These are phyloP conservation scores for Gymnarchus niloticus DNA, from an alignment of 2,113 vertebrate species.

Conservation along the genomic window DNA sequence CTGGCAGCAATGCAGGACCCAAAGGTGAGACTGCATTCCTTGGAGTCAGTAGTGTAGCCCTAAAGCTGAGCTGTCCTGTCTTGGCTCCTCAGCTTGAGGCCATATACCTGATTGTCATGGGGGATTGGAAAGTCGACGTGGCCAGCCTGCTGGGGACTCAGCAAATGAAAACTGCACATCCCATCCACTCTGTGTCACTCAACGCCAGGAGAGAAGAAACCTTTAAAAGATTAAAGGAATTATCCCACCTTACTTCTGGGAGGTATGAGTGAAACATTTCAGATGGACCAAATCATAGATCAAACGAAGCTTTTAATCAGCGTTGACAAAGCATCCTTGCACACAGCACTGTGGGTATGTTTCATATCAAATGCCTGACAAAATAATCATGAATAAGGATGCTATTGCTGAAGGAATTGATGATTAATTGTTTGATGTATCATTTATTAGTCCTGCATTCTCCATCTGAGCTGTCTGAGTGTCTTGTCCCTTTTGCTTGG, in stretches of 20 bases:
- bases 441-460: not conserved
- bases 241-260: constrained; percentile 54
- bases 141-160: constrained; percentile 52
- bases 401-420: not conserved
- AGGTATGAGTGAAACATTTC: constrained; percentile 57
- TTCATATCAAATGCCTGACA: not conserved
- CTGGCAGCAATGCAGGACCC: constrained; percentile 60
- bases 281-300: not conserved
- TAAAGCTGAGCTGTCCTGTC: not conserved
- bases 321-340: not conserved
- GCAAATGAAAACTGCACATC: constrained; percentile 39
- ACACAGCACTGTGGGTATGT: not conserved
- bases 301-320: not conserved
- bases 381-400: not conserved
- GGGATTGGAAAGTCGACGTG: constrained; percentile 51
- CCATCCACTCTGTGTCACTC: constrained; percentile 65
- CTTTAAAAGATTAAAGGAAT: constrained; percentile 57
- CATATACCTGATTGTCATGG: constrained; percentile 68
- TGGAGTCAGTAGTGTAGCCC: not conserved
- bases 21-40: constrained; percentile 47
- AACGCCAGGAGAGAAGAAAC: constrained; percentile 63
- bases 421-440: not conserved
- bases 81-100: constrained; percentile 58
- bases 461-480: not conserved
- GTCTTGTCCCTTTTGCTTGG: not conserved